Base-by-base conservation (phyloP, 2,797 vertebrate species). In the Carapus acus region DNA sequence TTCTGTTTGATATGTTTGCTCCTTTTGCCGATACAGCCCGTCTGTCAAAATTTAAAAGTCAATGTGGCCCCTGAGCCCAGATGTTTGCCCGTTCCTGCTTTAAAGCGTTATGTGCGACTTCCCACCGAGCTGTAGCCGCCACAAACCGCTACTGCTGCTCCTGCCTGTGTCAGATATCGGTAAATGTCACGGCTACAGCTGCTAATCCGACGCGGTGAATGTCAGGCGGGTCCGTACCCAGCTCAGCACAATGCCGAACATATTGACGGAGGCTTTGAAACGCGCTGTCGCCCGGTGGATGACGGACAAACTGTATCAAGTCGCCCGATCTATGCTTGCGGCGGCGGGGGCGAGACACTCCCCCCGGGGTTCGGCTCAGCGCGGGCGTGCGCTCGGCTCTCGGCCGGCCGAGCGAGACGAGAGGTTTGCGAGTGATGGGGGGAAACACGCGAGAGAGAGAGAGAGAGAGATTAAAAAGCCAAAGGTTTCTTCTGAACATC, bases 141-240 rank as follows among this genome's bases (percentile, higher is more conserved):
- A 67, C 64, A 66, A 24, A 17, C 13, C 1, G 20, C 42, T 49
- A n/a, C n/a, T n/a, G n/a, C 8, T 13, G 39, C 44, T 64, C 54
- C 51, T 48, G 39, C 60, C 59, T 53, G 45, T 56, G 51, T 16
- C 14, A 31, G 44, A 54, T 79, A 58, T 74, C 34, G 39, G 69
- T 80, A 83, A 84, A 86, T 85, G 81, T 86, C 82, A 84, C 49
- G 59, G 64, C 69, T 41, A 27, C 9, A 59, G 59, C 58, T 50
- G 55, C 67, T 79, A 70, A 83, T 79, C 74, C 76, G 62, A 56
- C 65, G 63, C 24, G 27, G 76, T 69, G 81, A 87, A 84, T 81
- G 81, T 78, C 76, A 85, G 54, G 58, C 44, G 29, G 60, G 58
- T 57, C 43, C 52, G 29, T 62, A 58, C 65, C 68, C 50, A 76